These are phyloP conservation scores for Drosophila fungiperda DNA, from an alignment of 2,888 invertebrate species.

Conservation along the genomic window DNA sequence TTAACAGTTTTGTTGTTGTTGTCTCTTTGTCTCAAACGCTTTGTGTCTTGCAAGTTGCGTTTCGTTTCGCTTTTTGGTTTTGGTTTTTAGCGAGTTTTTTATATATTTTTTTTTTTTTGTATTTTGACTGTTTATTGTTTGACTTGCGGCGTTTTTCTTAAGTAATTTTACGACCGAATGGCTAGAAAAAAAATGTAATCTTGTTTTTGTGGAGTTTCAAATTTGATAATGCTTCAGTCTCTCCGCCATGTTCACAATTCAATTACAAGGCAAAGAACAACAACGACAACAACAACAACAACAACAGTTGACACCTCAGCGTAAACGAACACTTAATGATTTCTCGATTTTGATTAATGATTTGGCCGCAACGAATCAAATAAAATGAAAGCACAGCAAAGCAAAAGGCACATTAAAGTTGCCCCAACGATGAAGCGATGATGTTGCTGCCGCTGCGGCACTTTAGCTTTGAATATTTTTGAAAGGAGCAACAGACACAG, in stretches of 20 bases:
- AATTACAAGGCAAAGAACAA: constrained; percentile 68
- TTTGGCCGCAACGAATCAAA: constrained; percentile 49
- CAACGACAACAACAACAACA: constrained; percentile 30
- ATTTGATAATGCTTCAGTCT: constrained; percentile 31
- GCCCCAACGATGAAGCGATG: constrained; percentile 29
- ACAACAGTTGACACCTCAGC: constrained; percentile 65
- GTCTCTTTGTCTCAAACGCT: constrained; percentile 2
- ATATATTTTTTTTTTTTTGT: constrained; percentile 6
- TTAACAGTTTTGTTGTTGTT: constrained; percentile 26
- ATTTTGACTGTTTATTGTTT: constrained; percentile 18
- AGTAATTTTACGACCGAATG: constrained; percentile 4
- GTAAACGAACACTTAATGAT: constrained; percentile 68
- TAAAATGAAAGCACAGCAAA: constrained; percentile 39
- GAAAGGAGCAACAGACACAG: constrained; percentile 38
- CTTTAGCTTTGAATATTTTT: constrained; percentile 69
- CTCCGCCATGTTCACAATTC: constrained; percentile 72
- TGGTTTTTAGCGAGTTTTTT: constrained; percentile 11
- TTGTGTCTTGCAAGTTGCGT: constrained; percentile 42
- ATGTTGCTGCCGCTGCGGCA: constrained; percentile 55
- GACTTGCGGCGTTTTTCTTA: constrained; percentile 53
- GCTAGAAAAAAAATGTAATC: constrained; percentile 54
- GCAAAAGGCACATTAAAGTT: constrained; percentile 43
- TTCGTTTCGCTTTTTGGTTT: constrained; percentile 42
- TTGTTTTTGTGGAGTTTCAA: constrained; percentile 37
- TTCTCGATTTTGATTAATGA: constrained; percentile 76